phyloP scores from a whole-genome alignment of 2,797 vertebrate genomes.

The Coilia nasus region DNA sequence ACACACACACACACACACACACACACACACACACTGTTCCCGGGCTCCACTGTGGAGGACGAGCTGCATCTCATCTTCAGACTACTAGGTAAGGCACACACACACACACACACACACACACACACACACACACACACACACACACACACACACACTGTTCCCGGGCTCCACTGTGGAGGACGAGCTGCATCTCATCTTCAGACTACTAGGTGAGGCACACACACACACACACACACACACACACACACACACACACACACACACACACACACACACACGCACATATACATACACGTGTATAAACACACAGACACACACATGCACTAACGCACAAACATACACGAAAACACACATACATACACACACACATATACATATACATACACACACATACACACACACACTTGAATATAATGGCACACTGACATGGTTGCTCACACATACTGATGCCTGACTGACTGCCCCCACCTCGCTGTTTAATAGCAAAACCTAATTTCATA shows the following conservation, averaged over 20 bases:
- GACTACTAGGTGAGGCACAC: slow-evolving; percentile 86
- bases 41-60: too few relatives aligned
- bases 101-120: background rate
- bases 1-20: background rate
- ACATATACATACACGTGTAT: background rate
- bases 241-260: slow-evolving; percentile 8
- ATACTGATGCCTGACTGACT: too few relatives aligned
- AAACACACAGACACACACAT: background rate
- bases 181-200: slow-evolving; percentile 97
- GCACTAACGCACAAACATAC: background rate
- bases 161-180: slow-evolving; percentile 98
- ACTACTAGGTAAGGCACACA: too few relatives aligned
- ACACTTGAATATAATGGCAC: background rate
- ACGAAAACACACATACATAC: background rate
- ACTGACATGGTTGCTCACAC: too few relatives aligned
- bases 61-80: too few relatives aligned
- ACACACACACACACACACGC: background rate
- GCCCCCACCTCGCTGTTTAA: too few relatives aligned
- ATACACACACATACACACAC: background rate
- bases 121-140: background rate
- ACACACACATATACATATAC: background rate
- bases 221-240: background rate
- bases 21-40: slow-evolving; percentile 20
- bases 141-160: slow-evolving; percentile 80
- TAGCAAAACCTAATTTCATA: too few relatives aligned